Evolutionary conservation across 2,797 vertebrate species (phyloP), one percentile per base, ranked within the genome.

Genomic region (Tangara arthus): DNA sequence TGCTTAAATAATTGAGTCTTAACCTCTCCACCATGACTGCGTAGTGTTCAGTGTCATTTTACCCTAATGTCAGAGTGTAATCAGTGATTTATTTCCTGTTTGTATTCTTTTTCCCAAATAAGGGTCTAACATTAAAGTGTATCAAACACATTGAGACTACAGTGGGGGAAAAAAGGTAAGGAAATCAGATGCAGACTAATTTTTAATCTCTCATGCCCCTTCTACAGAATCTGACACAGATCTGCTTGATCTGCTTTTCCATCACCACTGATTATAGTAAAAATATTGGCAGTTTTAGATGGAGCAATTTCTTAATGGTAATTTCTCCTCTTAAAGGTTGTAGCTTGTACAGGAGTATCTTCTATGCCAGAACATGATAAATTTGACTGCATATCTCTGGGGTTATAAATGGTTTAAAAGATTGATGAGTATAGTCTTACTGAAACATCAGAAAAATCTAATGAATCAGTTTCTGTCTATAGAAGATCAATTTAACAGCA

Each of bases 1-100:
- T 85, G 8, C 37, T 88, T 75, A 87, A 86, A 77, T 61, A 81
- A 71, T 82, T 82, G 66, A 84, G 41, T 77, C n/a, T 94, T 92
- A 81, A 81, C 68, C 22, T 85, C 79, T 75, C 21, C 72, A 42
- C 53, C 53, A 81, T 24, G 35, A 78, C 44, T 66, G 20, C 82
- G n/a, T 70, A 55, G 30, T 46, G 28, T 39, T 70, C 55, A 53
- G 5, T 61, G 71, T 49, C 53, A 52, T 90, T 87, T 61, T 86
- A 65, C 30, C 26, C 47, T 41, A 8, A 7, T 61, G 44, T 61
- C 44, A 59, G 42, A 77, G 8, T 32, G 8, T 52, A 23, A 55
- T 34, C 53, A n/a, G 35, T 44, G 28, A 78, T 56, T 90, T 78
- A 68, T 89, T 85, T 89, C 9, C 53, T 65, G 10, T 61, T 82